These are phyloP conservation scores for Acrocephalus arundinaceus DNA, from an alignment of 2,113 vertebrate genomes.

Conservation along the genomic window DNA sequence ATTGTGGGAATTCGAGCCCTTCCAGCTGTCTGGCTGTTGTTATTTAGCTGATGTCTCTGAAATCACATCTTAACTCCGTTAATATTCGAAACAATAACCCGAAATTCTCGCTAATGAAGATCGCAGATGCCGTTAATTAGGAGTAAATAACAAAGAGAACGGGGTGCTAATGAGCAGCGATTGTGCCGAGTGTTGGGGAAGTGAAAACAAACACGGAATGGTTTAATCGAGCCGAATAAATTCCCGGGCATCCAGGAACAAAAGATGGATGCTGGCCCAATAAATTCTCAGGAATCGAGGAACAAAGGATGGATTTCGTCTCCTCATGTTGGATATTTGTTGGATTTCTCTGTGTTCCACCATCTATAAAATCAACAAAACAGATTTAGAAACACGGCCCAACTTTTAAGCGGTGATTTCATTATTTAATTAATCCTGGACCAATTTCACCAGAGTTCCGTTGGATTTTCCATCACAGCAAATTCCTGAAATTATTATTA, in stretches of 20 bases:
- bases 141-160: not conserved
- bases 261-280: not conserved
- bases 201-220: not conserved
- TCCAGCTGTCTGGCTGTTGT: not conserved
- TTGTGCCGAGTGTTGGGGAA: not conserved
- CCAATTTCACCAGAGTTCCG: fast-evolving
- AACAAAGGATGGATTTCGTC: fast-evolving
- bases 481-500: not conserved
- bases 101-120: not conserved
- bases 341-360: not conserved
- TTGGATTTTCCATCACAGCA: not conserved
- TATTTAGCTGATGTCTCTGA: not conserved
- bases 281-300: not conserved
- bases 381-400: fast-evolving
- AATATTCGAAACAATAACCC: not conserved
- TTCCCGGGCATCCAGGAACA: not conserved
- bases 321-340: not conserved
- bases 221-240: not conserved
- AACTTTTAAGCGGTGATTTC: not conserved
- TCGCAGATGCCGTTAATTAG: not conserved
- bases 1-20: not conserved
- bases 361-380: not conserved
- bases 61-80: not conserved
- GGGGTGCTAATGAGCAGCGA: not conserved
- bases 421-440: not conserved